Evolutionary conservation across 2,797 vertebrate species (phyloP).

Genomic region (Acipenser oxyrinchus): DNA sequence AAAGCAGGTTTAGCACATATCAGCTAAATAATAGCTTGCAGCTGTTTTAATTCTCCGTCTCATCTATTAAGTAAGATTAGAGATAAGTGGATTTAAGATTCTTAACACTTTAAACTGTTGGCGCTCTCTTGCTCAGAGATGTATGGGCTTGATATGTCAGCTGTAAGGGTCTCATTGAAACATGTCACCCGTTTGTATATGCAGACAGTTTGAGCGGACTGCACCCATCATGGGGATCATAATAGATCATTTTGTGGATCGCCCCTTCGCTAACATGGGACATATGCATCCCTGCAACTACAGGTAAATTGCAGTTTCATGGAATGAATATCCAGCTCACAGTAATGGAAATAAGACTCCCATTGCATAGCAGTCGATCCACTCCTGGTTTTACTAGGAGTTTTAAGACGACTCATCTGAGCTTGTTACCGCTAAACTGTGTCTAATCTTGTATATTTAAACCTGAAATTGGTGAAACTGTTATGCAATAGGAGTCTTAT

Average conservation of each 20-base stretch:
- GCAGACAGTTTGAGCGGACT: constrained; percentile 90
- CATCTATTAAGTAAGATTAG: constrained; percentile 1
- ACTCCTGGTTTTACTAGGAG: no score
- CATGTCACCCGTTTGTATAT: constrained; percentile 26
- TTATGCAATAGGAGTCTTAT: no score
- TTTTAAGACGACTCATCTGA: no score
- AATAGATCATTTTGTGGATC: constrained; percentile 96
- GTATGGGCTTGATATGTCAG: background rate
- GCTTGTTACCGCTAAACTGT: no score
- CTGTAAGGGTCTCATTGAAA: background rate
- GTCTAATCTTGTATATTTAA: no score
- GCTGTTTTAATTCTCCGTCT: background rate
- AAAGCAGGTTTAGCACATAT: background rate
- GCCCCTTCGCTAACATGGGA: constrained; percentile 74
- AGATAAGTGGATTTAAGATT: constrained; percentile 9
- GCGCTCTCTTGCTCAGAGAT: background rate
- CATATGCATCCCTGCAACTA: constrained; percentile 83
- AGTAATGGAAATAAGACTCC: no score
- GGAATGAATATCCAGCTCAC: no score
- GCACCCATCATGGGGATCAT: constrained; percentile 98
- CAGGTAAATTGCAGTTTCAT: constrained; percentile 52
- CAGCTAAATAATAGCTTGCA: constrained; percentile 1
- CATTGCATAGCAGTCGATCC: no score
- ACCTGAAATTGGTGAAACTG: no score
- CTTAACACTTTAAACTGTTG: background rate